Evolutionary conservation across 2,797 vertebrate species (phyloP).

Genomic region (Caiman crocodilus): DNA sequence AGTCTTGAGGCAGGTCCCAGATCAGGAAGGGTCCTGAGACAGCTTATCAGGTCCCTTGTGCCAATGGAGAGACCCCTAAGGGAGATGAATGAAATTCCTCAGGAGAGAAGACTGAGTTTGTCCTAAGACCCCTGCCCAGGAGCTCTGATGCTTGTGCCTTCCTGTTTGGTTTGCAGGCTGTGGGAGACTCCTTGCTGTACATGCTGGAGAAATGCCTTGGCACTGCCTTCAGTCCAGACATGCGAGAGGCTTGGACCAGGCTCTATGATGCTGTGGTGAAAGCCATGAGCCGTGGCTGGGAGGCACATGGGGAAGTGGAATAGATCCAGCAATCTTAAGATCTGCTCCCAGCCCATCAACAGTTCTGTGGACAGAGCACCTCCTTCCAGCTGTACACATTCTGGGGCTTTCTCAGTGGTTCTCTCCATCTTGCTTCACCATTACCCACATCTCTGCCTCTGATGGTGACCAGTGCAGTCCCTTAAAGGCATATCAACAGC

Average conservation of each 20-base stretch:
- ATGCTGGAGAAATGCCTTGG: constrained; percentile 94
- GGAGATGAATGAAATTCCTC: rapidly evolving
- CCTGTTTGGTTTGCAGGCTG: constrained; percentile 81
- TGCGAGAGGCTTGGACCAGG: constrained; percentile 91
- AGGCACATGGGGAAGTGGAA: constrained; percentile 51
- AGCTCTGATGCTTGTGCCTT: neutral
- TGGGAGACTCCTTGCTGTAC: constrained; percentile 93
- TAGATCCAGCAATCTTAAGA: constrained; percentile 11
- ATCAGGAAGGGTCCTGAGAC: too few relatives aligned
- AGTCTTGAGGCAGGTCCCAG: too few relatives aligned
- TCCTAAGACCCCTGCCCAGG: neutral
- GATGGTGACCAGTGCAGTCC: neutral
- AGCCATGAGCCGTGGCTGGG: constrained; percentile 92
- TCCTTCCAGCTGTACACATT: neutral
- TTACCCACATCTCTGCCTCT: neutral
- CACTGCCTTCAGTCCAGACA: constrained; percentile 87
- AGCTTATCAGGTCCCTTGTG: neutral
- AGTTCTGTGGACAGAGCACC: neutral
- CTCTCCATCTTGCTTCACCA: neutral
- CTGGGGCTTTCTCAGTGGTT: neutral
- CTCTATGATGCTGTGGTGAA: constrained; percentile 91
- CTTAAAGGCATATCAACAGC: rapidly evolving
- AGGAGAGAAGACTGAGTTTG: neutral
- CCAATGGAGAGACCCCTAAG: neutral
- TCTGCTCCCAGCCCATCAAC: neutral